A percentile compares a stretch with the other conserved stretches of the same genome.
Conservation (phyloP, 2,113 vertebrate species). For the Osmerus mordax region DNA sequence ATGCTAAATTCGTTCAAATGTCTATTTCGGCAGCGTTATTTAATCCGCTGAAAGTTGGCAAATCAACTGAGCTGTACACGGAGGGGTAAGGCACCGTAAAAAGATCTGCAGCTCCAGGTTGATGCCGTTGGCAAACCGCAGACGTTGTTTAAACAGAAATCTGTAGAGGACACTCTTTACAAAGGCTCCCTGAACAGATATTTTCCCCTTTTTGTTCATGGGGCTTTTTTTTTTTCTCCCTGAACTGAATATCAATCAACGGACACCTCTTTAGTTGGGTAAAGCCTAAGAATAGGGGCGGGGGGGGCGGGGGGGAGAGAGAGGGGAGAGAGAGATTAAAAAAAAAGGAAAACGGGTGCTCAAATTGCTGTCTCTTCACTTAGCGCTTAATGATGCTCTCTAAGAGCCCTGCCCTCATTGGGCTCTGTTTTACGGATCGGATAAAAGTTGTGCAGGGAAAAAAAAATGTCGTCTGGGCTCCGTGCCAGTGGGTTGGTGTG, state of each 20-base stretch:
- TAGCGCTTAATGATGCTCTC: constrained; percentile 80
- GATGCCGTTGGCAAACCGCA: constrained; percentile 39
- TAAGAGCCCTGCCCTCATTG: constrained; percentile 73
- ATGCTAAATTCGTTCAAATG: too few species aligned
- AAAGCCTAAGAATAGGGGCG: constrained; percentile 40
- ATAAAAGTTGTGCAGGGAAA: constrained; percentile 75
- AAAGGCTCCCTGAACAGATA: constrained; percentile 72
- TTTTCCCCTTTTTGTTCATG: constrained; percentile 49
- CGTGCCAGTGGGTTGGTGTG: constrained; percentile 86
- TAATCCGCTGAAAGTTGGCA: not conserved
- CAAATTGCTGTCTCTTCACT: constrained; percentile 61
- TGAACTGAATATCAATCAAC: constrained; percentile 69
- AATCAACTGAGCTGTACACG: constrained; percentile 18
- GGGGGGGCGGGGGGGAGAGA: constrained; percentile 13
- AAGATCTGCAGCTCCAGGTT: constrained; percentile 32
- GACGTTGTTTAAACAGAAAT: constrained; percentile 53
- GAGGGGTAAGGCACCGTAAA: constrained; percentile 19
- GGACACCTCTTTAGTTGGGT: constrained; percentile 48
- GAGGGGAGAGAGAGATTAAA: constrained; percentile 13
- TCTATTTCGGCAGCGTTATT: too few species aligned
- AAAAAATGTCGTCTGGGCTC: constrained; percentile 84
- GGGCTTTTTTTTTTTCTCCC: constrained; percentile 54
- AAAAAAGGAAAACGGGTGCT: constrained; percentile 23
- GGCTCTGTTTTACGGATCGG: constrained; percentile 83
- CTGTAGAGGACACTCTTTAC: constrained; percentile 48